Conservation (phyloP, 2,113 vertebrate genomes). For the Onychostruthus taczanowskii region DNA sequence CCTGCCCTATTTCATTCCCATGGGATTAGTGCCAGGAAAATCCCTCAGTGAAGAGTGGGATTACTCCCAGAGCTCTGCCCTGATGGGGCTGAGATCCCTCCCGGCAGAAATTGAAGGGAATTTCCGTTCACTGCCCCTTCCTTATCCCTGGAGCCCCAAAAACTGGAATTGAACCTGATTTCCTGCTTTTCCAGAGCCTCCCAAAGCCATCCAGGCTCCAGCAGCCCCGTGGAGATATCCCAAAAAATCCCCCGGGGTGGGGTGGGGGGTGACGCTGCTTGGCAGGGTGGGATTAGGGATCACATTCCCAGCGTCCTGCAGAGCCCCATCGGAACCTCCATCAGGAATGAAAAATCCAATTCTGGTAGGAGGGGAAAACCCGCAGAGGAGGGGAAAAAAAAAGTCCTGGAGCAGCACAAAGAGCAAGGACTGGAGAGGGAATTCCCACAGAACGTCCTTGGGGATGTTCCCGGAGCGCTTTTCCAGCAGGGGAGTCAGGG, state of each 20-base stretch:
- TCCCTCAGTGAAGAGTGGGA: not conserved
- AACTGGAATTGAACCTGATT: not conserved
- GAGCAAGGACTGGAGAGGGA: not conserved
- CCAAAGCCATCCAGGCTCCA: not conserved
- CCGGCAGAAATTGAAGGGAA: not conserved
- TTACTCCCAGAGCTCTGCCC: not conserved
- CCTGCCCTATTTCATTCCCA: not conserved
- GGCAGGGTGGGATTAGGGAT: not conserved
- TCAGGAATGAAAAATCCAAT: not conserved
- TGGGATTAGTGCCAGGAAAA: not conserved
- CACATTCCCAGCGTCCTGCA: not conserved
- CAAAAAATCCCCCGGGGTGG: not conserved
- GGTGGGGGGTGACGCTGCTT: not conserved
- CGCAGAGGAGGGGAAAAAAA: no score
- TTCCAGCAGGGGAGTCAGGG: not conserved
- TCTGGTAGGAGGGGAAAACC: not conserved
- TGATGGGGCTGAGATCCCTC: not conserved
- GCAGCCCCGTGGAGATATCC: not conserved
- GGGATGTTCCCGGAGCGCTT: not conserved
- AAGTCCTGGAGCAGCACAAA: not conserved
- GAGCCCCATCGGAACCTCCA: not conserved
- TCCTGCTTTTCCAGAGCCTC: not conserved
- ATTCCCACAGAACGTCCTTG: fast-evolving
- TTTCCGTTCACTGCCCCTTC: not conserved
- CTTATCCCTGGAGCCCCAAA: not conserved